Percentiles rank a stretch among this genome's conserved stretches.
Conservation (phyloP, 2,888 invertebrate species). For the Xestia xanthographa region DNA sequence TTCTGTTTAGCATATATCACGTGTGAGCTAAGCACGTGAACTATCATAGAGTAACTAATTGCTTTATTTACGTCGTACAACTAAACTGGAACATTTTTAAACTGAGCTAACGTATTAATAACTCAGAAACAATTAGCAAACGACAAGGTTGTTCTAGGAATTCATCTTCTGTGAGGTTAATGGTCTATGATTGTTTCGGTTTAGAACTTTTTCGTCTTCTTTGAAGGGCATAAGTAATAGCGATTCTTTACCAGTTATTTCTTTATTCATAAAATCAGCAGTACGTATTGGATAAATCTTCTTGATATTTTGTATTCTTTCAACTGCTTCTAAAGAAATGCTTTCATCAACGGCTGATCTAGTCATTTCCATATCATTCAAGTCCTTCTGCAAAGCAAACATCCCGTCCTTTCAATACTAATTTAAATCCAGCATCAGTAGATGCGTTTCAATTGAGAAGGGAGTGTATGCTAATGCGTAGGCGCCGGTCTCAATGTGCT, state of each 20-base stretch:
- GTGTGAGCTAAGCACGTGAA: conserved; percentile 46
- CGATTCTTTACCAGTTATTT: background rate
- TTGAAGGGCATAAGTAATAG: conserved; percentile 13
- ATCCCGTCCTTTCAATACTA: background rate
- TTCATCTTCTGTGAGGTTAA: conserved; percentile 24
- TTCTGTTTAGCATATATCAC: conserved; percentile 15
- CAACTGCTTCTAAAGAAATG: background rate
- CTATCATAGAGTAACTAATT: conserved; percentile 42
- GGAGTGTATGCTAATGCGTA: conserved; percentile 44
- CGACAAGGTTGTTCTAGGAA: conserved; percentile 32
- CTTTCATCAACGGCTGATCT: background rate
- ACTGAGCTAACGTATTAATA: conserved; percentile 35
- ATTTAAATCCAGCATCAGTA: conserved; percentile 32
- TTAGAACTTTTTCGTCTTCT: background rate
- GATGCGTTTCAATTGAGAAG: conserved; percentile 44
- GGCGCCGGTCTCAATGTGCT: conserved; percentile 24
- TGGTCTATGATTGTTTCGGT: conserved; percentile 3
- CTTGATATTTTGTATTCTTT: background rate
- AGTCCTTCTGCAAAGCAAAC: background rate
- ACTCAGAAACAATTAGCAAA: conserved; percentile 39
- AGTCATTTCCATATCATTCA: background rate
- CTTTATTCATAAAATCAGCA: background rate
- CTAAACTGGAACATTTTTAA: conserved; percentile 29
- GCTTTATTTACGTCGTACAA: conserved; percentile 28
- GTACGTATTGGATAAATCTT: background rate